Conservation (phyloP, 2,113 vertebrate species). For the Micronycteris hirsuta region DNA sequence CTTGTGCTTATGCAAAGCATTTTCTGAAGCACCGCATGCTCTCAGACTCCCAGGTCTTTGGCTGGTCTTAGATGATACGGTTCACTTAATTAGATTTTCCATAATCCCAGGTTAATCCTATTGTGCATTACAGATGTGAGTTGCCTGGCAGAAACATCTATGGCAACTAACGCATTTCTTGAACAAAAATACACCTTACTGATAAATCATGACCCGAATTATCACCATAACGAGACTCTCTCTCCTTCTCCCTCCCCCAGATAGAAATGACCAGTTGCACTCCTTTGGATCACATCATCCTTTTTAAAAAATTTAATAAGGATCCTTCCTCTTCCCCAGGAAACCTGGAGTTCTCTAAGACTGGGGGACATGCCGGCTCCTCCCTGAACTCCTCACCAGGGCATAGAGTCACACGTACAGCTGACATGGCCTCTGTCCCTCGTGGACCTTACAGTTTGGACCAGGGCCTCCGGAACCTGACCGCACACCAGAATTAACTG, state of each 20-base stretch:
- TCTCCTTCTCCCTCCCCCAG: neutral
- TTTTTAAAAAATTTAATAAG: neutral
- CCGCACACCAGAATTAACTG: neutral
- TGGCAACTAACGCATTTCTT: slow-evolving; percentile 21
- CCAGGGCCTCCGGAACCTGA: neutral
- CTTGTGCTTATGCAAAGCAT: neutral
- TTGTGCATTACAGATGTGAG: slow-evolving; percentile 34
- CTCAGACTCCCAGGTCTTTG: slow-evolving; percentile 22
- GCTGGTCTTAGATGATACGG: slow-evolving; percentile 32
- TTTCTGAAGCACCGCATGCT: neutral
- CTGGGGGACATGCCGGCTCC: neutral
- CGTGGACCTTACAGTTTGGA: neutral
- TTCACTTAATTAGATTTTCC: slow-evolving; percentile 65
- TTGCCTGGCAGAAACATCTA: slow-evolving; percentile 38
- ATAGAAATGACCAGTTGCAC: neutral
- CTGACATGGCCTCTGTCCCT: neutral
- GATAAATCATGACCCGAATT: slow-evolving; percentile 5
- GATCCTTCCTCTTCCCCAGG: neutral
- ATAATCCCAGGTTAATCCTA: slow-evolving; percentile 65
- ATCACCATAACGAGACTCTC: neutral
- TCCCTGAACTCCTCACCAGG: neutral
- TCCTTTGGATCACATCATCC: neutral
- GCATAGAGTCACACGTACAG: neutral
- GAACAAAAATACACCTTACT: neutral
- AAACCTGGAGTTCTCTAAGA: neutral